A percentile compares a stretch with the other conserved stretches of the same genome.
Evolutionary conservation across 2,797 vertebrate species (phyloP).

Genomic region (Thaleichthys pacificus): DNA sequence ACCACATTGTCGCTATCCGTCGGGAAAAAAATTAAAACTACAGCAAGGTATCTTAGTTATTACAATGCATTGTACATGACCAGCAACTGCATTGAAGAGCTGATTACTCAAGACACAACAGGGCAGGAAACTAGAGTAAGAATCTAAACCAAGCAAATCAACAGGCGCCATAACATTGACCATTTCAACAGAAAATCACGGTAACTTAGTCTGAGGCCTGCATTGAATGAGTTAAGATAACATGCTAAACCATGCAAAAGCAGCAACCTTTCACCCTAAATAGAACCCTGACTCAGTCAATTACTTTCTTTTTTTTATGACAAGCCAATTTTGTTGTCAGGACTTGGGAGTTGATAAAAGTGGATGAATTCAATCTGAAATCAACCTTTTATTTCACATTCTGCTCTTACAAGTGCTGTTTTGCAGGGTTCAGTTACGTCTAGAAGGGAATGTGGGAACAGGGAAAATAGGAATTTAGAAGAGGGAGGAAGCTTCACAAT

Average conservation of each 20-base stretch:
- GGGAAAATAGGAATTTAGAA: slow-evolving; percentile 42
- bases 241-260: slow-evolving; percentile 83
- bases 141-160: slow-evolving; percentile 73
- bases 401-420: slow-evolving; percentile 61
- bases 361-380: slow-evolving; percentile 27
- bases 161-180: slow-evolving; percentile 61
- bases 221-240: slow-evolving; percentile 72
- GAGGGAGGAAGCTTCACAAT: slow-evolving; percentile 56
- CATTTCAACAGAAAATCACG: slow-evolving; percentile 59
- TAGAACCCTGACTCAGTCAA: background rate
- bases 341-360: slow-evolving; percentile 6
- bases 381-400: slow-evolving; percentile 32
- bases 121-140: slow-evolving; percentile 68
- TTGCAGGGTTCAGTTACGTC: slow-evolving; percentile 74
- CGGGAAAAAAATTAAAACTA: slow-evolving; percentile 60
- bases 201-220: slow-evolving; percentile 66
- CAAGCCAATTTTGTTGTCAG: slow-evolving; percentile 16
- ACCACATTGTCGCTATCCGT: slow-evolving; percentile 80
- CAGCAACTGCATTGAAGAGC: slow-evolving; percentile 81
- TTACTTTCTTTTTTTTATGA: slow-evolving; percentile 13
- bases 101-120: slow-evolving; percentile 73
- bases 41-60: slow-evolving; percentile 71
- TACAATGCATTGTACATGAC: slow-evolving; percentile 78
- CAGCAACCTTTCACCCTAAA: slow-evolving; percentile 54
- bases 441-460: slow-evolving; percentile 46